Evolutionary conservation across 1,140 invertebrate species (phyloP).

Genomic region (Drosophila ercepeae): DNA sequence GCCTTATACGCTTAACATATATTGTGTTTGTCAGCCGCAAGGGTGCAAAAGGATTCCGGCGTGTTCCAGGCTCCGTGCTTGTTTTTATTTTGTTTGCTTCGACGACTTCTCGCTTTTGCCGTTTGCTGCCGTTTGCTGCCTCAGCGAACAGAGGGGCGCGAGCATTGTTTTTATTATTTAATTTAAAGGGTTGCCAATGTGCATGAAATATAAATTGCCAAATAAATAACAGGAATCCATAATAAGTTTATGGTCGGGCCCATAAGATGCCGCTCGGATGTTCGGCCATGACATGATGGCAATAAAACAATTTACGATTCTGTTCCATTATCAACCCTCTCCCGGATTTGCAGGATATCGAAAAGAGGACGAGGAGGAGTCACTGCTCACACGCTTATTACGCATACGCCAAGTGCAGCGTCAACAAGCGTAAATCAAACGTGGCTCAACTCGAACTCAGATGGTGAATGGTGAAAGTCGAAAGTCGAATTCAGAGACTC

Average conservation of each 20-base stretch:
- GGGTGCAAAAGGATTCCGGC: conserved; percentile 26
- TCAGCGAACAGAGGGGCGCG: conserved; percentile 14
- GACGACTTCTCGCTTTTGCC: background rate
- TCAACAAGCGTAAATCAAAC: conserved; percentile 68
- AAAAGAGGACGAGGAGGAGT: conserved; percentile 17
- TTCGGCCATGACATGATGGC: conserved; percentile 27
- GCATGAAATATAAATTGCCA: conserved; percentile 53
- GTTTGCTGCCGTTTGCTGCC: conserved; percentile 12
- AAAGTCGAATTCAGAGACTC: conserved; percentile 52
- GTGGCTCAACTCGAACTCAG: conserved; percentile 36
- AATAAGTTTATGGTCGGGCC: conserved; percentile 35
- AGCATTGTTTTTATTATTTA: conserved; percentile 57
- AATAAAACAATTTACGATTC: conserved; percentile 54
- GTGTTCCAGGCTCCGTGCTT: background rate
- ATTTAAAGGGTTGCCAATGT: conserved; percentile 53
- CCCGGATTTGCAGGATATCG: background rate
- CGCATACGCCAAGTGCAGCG: conserved; percentile 66
- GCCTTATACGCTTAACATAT: conserved; percentile 31
- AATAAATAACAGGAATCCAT: conserved; percentile 54
- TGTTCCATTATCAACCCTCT: background rate
- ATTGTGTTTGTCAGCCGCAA: conserved; percentile 2
- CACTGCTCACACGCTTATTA: conserved; percentile 60
- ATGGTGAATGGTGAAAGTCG: conserved; percentile 22
- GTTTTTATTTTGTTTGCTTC: background rate
- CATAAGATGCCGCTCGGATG: conserved; percentile 20